A percentile compares a stretch with the other conserved stretches of the same genome.
These are phyloP conservation scores for Clanis bilineata DNA, from an alignment of 2,888 invertebrate genomes.

Conservation along the genomic window DNA sequence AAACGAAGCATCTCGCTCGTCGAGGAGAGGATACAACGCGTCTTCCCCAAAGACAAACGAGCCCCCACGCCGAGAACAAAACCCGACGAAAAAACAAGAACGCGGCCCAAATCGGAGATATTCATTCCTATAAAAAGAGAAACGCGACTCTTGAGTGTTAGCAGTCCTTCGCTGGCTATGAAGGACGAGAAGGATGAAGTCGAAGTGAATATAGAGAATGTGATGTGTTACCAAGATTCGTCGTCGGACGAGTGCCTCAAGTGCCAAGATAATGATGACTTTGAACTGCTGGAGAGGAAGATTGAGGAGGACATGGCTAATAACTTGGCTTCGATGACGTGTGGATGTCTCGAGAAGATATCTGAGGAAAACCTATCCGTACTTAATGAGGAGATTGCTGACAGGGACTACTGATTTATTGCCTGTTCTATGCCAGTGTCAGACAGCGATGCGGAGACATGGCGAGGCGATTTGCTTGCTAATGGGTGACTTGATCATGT, in stretches of 20 bases:
- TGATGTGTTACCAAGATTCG: conserved; percentile 69
- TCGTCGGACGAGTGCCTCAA: conserved; percentile 71
- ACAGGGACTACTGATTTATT: conserved; percentile 38
- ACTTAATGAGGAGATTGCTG: conserved; percentile 51
- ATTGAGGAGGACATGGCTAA: conserved; percentile 64
- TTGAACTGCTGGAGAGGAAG: conserved; percentile 62
- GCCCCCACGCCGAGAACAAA: conserved; percentile 34
- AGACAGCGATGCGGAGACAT: no score
- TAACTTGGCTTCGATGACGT: conserved; percentile 41
- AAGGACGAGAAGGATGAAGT: conserved; percentile 52
- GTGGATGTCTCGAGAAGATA: conserved; percentile 65
- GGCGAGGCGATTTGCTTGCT: no score
- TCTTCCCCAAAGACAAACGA: conserved; percentile 59
- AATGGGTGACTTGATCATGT: no score
- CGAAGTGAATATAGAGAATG: conserved; percentile 70
- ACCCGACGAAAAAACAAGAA: conserved; percentile 24
- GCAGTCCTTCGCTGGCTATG: conserved; percentile 58
- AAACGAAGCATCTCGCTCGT: conserved; percentile 71
- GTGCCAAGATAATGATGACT: conserved; percentile 65
- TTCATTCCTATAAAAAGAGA: conserved; percentile 48
- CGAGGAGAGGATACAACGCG: conserved; percentile 66
- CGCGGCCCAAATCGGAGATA: conserved; percentile 54
- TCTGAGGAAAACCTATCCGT: conserved; percentile 69
- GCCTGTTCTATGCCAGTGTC: no score
- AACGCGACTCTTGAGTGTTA: conserved; percentile 56